These are phyloP conservation scores for Chironomus tepperi DNA, from an alignment of 1,140 invertebrate species.

Conservation along the genomic window DNA sequence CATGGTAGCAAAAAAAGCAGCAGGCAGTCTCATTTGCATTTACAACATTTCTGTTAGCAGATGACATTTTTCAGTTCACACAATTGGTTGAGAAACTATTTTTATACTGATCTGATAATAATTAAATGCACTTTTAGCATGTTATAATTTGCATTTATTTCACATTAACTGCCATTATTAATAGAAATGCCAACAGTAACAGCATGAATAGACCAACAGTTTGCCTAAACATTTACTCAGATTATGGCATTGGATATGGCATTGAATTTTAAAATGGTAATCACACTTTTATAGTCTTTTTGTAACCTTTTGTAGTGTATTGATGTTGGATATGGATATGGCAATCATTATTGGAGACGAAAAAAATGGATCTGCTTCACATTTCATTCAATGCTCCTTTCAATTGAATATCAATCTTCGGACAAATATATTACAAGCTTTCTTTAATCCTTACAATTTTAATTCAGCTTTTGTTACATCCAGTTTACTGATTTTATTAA, in stretches of 20 bases:
- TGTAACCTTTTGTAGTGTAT: not conserved
- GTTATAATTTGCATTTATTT: not conserved
- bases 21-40: not conserved
- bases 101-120: not conserved
- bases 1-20: not conserved
- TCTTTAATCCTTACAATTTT: too few relatives aligned
- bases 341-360: too few relatives aligned
- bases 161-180: not conserved
- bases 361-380: too few relatives aligned
- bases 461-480: too few relatives aligned
- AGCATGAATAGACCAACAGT: not conserved
- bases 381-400: too few relatives aligned
- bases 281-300: not conserved
- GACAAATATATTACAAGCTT: too few relatives aligned
- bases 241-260: not conserved
- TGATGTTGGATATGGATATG: not conserved
- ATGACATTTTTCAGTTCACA: not conserved
- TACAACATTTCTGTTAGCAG: constrained; percentile 5
- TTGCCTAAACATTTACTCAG: not conserved
- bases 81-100: not conserved
- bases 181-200: not conserved
- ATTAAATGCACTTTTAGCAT: not conserved
- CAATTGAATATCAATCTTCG: too few relatives aligned
- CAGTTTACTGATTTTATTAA: too few relatives aligned
- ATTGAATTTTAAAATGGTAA: not conserved